phyloP scores from a whole-genome alignment of 2,888 invertebrate genomes.

The Dyspetes luteomarginatus region DNA sequence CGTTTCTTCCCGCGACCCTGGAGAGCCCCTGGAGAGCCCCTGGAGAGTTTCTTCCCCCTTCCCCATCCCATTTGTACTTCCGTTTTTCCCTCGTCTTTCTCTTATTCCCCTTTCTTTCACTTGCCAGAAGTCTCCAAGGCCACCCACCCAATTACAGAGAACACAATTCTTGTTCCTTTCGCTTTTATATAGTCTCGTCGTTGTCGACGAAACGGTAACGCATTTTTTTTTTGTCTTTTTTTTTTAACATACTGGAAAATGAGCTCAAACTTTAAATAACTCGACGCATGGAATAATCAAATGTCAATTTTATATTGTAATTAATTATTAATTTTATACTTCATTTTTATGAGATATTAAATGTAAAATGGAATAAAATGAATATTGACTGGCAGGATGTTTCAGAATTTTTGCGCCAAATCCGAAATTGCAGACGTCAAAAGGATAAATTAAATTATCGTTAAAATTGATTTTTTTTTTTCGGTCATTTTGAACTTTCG shows the following conservation, averaged over 20 bases:
- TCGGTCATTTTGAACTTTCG: too few species aligned
- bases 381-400: too few species aligned
- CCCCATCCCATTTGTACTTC: conserved; percentile 38
- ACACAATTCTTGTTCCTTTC: conserved; percentile 33
- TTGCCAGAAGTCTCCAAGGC: conserved; percentile 56
- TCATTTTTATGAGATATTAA: too few species aligned
- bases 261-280: neutral
- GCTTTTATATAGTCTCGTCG: conserved; percentile 24
- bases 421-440: too few species aligned
- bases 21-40: conserved; percentile 26
- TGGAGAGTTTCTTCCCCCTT: conserved; percentile 46
- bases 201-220: conserved; percentile 19
- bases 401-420: too few species aligned
- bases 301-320: too few species aligned
- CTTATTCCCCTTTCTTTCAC: conserved; percentile 21
- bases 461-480: too few species aligned
- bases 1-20: conserved; percentile 53
- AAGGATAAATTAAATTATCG: too few species aligned
- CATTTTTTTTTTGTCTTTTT: conserved; percentile 13
- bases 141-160: conserved; percentile 67
- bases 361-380: too few species aligned
- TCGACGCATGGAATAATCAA: neutral
- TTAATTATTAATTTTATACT: too few species aligned
- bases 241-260: neutral
- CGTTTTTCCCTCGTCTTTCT: conserved; percentile 40